Base-by-base conservation (phyloP, 2,797 vertebrate species). In the Pyrocephalus nanus region DNA sequence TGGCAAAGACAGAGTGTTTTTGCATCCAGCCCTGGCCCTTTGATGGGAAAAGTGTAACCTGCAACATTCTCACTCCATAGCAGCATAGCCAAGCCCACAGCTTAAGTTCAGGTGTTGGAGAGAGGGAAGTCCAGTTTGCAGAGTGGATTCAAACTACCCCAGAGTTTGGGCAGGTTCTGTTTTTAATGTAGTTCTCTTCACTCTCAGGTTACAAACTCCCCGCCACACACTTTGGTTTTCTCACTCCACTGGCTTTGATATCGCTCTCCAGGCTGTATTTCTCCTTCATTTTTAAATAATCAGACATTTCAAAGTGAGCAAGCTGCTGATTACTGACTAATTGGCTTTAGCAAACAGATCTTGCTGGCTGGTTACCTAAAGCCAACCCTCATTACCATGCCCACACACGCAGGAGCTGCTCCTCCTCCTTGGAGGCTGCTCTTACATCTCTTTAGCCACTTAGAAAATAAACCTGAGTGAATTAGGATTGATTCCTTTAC, bases 401-500 rank as follows among this genome's bases (percentile, higher is more conserved):
- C 64, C 75, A 47, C 43, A 69, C 5, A 14, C 1, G 4, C 65
- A 79, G 53, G 81, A 87, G 89, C 42, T 25, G 62, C 88, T 89
- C 30, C 77, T 18, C 29, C 40, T 65, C 54, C 34, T 94, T 43
- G n/a, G 90, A 55, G 36, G 67, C 11, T 58, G 90, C 50, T 90
- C 38, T 92, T 93, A 75, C 74, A 81, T 85, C 83, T 81, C 77
- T 88, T 69, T 71, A 88, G 43, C 83, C 61, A 88, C 48, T 95
- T 92, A 91, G 2, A 84, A 86, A 75, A 86, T 86, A 94, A 96
- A 92, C 60, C 79, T 85, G 82, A 95, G 86, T 83, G 80, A 96
- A 91, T 96, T 93, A 86, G 65, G 91, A 90, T 95, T 91, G 96
- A 97, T 96, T 93, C 42, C 30, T 45, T 48, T 83, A 36, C 61